phyloP scores from a whole-genome alignment of 2,888 invertebrate species.

The Drepanosiphum platanoidis region DNA sequence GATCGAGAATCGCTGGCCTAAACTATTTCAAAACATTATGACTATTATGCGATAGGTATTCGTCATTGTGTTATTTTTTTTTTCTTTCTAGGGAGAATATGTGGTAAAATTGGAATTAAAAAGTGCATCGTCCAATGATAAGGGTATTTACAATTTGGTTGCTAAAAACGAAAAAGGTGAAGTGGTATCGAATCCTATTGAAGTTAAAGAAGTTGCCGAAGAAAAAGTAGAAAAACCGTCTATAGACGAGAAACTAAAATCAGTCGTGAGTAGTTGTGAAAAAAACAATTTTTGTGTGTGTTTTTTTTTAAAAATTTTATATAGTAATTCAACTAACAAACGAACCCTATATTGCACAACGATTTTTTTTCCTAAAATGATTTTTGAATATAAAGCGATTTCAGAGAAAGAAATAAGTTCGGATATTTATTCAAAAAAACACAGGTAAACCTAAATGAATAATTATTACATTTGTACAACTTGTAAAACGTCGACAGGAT shows the following conservation, averaged over 20 bases:
- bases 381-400: not conserved
- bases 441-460: conserved; percentile 15
- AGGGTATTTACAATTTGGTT: conserved; percentile 88
- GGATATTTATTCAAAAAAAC: conserved; percentile 6
- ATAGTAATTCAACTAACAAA: conserved; percentile 40
- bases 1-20: too few species aligned
- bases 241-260: conserved; percentile 79
- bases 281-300: conserved; percentile 16
- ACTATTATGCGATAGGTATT: too few species aligned
- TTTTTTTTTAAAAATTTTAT: conserved; percentile 8
- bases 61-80: conserved; percentile 1
- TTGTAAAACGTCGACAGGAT: not conserved
- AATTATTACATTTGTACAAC: not conserved
- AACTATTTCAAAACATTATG: too few species aligned
- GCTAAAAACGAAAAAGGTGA: conserved; percentile 94
- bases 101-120: conserved; percentile 89
- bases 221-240: conserved; percentile 81
- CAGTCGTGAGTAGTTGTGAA: conserved; percentile 73
- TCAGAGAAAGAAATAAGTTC: not conserved
- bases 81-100: conserved; percentile 83
- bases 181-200: conserved; percentile 87
- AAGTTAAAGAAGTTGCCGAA: conserved; percentile 84
- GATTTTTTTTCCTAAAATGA: not conserved
- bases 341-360: not conserved
- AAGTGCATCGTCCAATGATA: conserved; percentile 81